Conservation (phyloP, 37 sponge, comb jelly and placozoan genomes). For the Diacarnus erythraeanus region DNA sequence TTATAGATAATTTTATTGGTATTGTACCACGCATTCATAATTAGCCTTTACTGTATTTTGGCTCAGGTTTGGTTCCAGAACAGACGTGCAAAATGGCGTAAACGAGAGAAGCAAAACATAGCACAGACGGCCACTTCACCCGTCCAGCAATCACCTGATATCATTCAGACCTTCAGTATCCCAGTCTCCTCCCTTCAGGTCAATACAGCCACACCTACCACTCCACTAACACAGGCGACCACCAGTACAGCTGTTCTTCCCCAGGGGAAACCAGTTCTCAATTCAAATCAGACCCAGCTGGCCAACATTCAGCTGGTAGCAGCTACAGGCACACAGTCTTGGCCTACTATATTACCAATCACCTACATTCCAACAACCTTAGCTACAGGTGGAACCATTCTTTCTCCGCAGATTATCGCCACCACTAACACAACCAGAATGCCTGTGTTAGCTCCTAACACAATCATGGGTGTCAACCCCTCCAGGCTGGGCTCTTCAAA, state of each 20-base stretch:
- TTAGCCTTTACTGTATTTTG: not conserved
- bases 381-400: slow-evolving; percentile 22
- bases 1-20: not conserved
- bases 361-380: slow-evolving; percentile 41
- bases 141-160: slow-evolving; percentile 41
- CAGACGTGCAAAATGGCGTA: slow-evolving; percentile 86
- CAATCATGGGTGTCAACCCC: not conserved
- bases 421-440: slow-evolving; percentile 13
- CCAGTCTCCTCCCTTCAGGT: slow-evolving; percentile 8
- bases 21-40: not conserved
- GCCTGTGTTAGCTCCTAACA: slow-evolving; percentile 10
- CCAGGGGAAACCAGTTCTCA: not conserved
- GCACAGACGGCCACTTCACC: slow-evolving; percentile 57
- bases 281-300: not conserved
- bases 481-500: slow-evolving; percentile 6
- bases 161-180: slow-evolving; percentile 30
- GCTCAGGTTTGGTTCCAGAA: slow-evolving; percentile 94
- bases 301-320: slow-evolving; percentile 20
- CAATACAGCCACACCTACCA: not conserved
- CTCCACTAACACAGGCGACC: slow-evolving; percentile 4
- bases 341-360: slow-evolving; percentile 36
- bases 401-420: not conserved
- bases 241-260: not conserved
- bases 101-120: slow-evolving; percentile 72
- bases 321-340: slow-evolving; percentile 22